Evolutionary conservation across 1,140 invertebrate species (phyloP).

Genomic region (Zaprionus tsacasi): DNA sequence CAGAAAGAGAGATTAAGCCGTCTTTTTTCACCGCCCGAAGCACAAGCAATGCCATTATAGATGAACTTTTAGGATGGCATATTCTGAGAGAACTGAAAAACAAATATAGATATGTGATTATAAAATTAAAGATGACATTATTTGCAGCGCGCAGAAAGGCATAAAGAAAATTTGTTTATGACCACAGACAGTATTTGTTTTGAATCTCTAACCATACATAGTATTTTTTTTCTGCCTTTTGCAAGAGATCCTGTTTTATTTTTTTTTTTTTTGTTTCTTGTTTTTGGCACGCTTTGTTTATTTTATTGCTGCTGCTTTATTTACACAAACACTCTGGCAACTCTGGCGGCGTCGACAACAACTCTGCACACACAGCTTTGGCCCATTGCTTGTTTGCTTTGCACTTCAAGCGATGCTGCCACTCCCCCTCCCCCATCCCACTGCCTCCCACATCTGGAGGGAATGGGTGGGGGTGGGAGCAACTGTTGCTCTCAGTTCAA

Average conservation of each 20-base stretch:
- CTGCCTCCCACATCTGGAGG: constrained; percentile 22
- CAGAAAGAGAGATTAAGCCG: no score
- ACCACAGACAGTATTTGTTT: background rate
- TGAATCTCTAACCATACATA: background rate
- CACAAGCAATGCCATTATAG: no score
- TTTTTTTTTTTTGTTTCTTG: constrained; percentile 2
- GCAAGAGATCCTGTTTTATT: constrained; percentile 18
- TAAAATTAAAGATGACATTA: constrained; percentile 54
- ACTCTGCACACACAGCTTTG: constrained; percentile 40
- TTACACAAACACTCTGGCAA: background rate
- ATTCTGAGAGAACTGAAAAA: constrained; percentile 8
- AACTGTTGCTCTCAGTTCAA: constrained; percentile 25
- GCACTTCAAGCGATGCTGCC: constrained; percentile 29
- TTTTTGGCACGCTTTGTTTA: constrained; percentile 10
- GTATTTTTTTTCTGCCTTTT: background rate
- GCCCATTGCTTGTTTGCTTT: constrained; percentile 40
- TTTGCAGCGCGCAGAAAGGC: constrained; percentile 31
- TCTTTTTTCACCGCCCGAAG: no score
- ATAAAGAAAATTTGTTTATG: constrained; percentile 39
- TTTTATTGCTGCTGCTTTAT: constrained; percentile 12
- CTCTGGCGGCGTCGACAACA: constrained; percentile 26
- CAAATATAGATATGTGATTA: constrained; percentile 3
- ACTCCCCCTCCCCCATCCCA: background rate
- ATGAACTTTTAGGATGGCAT: constrained; percentile 24
- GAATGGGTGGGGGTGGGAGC: background rate